Evolutionary conservation across 2,888 invertebrate genomes (phyloP), one percentile per base, ranked within the genome.

Genomic region (Lasioglossum calceatum): DNA sequence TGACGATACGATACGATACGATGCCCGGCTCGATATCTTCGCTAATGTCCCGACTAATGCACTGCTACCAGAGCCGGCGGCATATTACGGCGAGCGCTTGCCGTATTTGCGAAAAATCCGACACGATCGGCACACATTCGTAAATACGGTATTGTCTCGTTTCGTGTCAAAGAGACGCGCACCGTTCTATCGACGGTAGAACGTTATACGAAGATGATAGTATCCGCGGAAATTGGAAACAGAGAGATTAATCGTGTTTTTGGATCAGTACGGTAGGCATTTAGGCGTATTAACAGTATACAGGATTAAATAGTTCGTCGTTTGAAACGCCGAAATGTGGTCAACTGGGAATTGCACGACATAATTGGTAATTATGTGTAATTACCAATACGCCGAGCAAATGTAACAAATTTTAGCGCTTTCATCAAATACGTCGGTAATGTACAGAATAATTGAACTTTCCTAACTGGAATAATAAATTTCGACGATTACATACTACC

Each of bases 21-120:
- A 82, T 77, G 77, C 67, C 72, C 79, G 86, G 78, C 86, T 84
- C 85, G 91, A 90, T 90, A 90, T 89, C 90, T 84, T 81, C 90
- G 70, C 88, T 90, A 90, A 90, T 90, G 90, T 91, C 88, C 85
- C 87, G 91, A 82, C 90, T 90, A 90, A 90, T 90, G 90, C 91
- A 84, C 90, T 67, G 73, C 78, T 82, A 85, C 78, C 27, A 71
- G 50, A 75, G 84, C 77, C 85, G 71, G 12, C n/a, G 83, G 80
- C 87, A 61, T 64, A 12, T 64, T 83, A 70, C 44, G 36, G 44
- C 71, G 72, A 73, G 78, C 77, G 80, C 54, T 73, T 50, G 58
- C 19, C 50, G 78, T 64, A 27, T 83, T 88, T 67, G 54, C 79
- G 71, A 86, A 89, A 89, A 85, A 70, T 42, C 44, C 5, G 44